Evolutionary conservation across 1,140 invertebrate genomes (phyloP).

Genomic region (Rhagoletis pomonella): DNA sequence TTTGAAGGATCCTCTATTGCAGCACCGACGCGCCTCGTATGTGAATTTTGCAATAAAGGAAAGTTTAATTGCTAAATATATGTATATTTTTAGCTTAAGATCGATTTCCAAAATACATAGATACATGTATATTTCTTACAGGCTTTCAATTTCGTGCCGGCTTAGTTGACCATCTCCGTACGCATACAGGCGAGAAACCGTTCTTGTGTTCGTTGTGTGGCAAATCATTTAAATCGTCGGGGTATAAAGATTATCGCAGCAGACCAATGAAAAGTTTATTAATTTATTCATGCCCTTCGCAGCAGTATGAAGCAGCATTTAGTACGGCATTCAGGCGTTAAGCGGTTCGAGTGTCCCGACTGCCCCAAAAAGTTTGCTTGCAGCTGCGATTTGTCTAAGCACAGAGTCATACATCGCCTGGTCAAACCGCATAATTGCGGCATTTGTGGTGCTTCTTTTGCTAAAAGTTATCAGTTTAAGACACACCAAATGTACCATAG

Average conservation of each 20-base stretch:
- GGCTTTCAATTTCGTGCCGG: constrained; percentile 75
- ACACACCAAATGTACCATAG: constrained; percentile 78
- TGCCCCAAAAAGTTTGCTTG: constrained; percentile 78
- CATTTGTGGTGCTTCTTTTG: constrained; percentile 82
- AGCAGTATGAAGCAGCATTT: constrained; percentile 79
- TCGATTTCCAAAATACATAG: background rate
- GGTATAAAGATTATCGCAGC: background rate
- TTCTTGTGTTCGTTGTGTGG: constrained; percentile 80
- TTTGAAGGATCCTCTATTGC: background rate
- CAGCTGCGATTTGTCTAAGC: constrained; percentile 78
- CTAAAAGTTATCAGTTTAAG: constrained; percentile 80
- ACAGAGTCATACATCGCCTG: constrained; percentile 76
- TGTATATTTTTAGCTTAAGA: too few relatives aligned
- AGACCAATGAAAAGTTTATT: too few relatives aligned
- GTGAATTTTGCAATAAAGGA: constrained; percentile 56
- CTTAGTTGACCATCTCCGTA: constrained; percentile 77
- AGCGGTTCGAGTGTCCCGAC: constrained; percentile 77
- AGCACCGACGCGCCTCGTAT: background rate
- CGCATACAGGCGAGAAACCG: constrained; percentile 80
- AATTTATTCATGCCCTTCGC: background rate
- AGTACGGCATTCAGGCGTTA: constrained; percentile 77
- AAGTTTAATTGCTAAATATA: background rate
- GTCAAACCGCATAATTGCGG: constrained; percentile 80
- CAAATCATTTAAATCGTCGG: constrained; percentile 78
- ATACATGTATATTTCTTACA: constrained; percentile 58